Base-by-base conservation (phyloP, 2,797 vertebrate genomes). In the Tiaroga cobitis region DNA sequence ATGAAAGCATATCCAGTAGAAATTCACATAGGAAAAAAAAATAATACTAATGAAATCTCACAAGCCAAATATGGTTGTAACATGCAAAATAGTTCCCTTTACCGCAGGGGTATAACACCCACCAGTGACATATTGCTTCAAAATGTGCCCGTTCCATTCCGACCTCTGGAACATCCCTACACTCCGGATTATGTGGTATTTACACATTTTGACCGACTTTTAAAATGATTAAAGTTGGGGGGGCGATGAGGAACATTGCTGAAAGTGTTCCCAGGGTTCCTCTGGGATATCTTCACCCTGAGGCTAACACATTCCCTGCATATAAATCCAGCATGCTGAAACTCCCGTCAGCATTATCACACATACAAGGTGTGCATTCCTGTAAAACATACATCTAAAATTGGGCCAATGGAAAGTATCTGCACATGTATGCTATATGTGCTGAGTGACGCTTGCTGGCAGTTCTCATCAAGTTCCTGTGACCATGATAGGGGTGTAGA, bases 191-290 rank as follows among this genome's bases (percentile, higher is more conserved):
- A 51, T 15, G 59, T 73, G 39, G n/a, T 69, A 72, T 88, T 91
- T 88, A 88, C 51, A 85, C 39, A 79, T 87, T 87, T 86, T 19
- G 39, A 83, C 69, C 32, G 77, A 67, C 83, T 87, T 46, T 83
- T 84, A 74, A 89, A 88, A 87, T 88, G 73, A 88, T 88, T 83
- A 80, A 86, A 76, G 68, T 89, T 68, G 80, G 18, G 37, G 29
- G 77, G 15, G 49, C 61, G 41, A 80, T 77, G 77, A 61, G 59
- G 75, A 83, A 73, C 80, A 85, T 87, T 90, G 49, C 69, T 67
- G 67, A 70, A 86, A 87, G 87, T 84, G 77, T 86, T 91, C 78
- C 16, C 85, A 88, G 81, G 82, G 85, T 81, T 81, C 88, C 81
- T 83, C 82, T 24, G 87, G 75, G 84, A 86, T 78, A 72, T 43